Conservation (phyloP, 1,140 invertebrate genomes). For the Hycleus phaleratus region DNA sequence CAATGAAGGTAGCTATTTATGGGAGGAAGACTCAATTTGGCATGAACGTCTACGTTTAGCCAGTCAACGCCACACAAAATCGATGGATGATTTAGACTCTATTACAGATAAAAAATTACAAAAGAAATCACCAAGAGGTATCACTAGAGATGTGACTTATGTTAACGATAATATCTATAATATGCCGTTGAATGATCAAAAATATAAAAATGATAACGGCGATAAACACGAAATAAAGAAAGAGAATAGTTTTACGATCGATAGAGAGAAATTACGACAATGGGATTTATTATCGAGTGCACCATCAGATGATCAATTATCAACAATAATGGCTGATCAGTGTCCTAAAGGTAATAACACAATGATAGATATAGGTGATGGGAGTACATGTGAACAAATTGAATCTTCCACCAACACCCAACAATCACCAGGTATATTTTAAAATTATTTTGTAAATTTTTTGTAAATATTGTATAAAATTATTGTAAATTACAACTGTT, state of each 20-base stretch:
- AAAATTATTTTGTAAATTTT: slow-evolving; percentile 1
- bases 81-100: slow-evolving; percentile 67
- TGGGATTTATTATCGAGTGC: slow-evolving; percentile 82
- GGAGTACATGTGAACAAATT: slow-evolving; percentile 38
- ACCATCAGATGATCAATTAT: slow-evolving; percentile 32
- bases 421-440: slow-evolving; percentile 36
- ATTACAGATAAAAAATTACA: slow-evolving; percentile 32
- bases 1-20: slow-evolving; percentile 56
- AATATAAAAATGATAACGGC: slow-evolving; percentile 20
- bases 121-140: slow-evolving; percentile 31
- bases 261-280: slow-evolving; percentile 75
- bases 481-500: background rate
- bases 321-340: slow-evolving; percentile 43
- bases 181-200: slow-evolving; percentile 39
- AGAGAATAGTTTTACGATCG: slow-evolving; percentile 55
- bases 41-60: slow-evolving; percentile 67
- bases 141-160: slow-evolving; percentile 62
- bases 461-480: slow-evolving; percentile 12
- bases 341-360: slow-evolving; percentile 41
- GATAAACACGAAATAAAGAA: slow-evolving; percentile 31
- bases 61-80: slow-evolving; percentile 70
- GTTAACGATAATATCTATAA: slow-evolving; percentile 62
- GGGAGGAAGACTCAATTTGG: slow-evolving; percentile 78
- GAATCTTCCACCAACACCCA: slow-evolving; percentile 36
- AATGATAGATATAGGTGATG: slow-evolving; percentile 41